These are phyloP conservation scores for Syritta pipiens DNA, from an alignment of 2,888 invertebrate genomes.

Conservation along the genomic window DNA sequence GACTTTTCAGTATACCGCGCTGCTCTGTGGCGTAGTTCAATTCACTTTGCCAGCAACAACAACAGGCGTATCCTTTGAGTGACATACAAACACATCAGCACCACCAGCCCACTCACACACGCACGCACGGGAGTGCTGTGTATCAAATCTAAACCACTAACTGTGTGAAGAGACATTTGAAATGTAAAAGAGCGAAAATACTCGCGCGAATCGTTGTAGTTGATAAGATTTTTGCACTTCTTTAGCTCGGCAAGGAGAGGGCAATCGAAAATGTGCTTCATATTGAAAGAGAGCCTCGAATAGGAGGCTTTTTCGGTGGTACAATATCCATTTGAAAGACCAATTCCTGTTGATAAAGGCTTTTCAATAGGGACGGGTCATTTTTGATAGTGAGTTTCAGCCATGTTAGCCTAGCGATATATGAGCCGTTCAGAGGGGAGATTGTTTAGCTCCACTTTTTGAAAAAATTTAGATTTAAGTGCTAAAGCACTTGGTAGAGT, in stretches of 20 bases:
- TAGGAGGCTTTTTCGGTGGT: no score
- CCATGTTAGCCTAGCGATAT: no score
- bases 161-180: constrained; percentile 13
- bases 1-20: constrained; percentile 73
- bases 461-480: not conserved
- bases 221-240: constrained; percentile 26
- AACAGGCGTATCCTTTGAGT: constrained; percentile 64
- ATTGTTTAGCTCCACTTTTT: no score
- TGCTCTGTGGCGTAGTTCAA: constrained; percentile 61
- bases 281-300: not conserved
- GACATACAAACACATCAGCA: constrained; percentile 53
- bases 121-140: not conserved
- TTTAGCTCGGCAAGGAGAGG: not conserved
- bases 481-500: no score
- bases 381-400: no score
- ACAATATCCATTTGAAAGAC: no score
- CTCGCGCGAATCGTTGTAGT: constrained; percentile 30
- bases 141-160: constrained; percentile 48
- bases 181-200: constrained; percentile 28
- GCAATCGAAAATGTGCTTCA: constrained; percentile 37
- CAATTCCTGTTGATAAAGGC: no score
- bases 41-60: constrained; percentile 67
- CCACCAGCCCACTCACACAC: constrained; percentile 10
- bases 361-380: no score
- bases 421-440: no score